Evolutionary conservation across 2,888 invertebrate species (phyloP), one percentile per base, ranked within the genome.

Genomic region (Caenorhabditis sinica): DNA sequence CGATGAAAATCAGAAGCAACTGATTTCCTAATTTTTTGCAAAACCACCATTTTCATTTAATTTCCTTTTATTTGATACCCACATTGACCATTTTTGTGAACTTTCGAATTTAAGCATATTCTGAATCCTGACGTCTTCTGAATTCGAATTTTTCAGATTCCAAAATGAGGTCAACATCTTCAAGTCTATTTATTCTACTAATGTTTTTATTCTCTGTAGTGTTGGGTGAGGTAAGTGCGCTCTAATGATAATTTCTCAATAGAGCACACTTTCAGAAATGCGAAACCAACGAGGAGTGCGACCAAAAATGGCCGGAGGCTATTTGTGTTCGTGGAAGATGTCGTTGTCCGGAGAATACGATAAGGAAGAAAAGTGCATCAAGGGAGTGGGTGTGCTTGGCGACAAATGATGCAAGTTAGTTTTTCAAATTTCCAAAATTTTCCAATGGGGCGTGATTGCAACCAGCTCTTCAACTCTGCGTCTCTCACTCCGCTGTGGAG

Each of bases 331-430:
- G 87, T 36, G 58, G 71, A 33, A 83, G 88, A 40, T 89, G 89
- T 82, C 86, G 87, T 28, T 89, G 89, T 82, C 87, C 88, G 8
- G 74, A 80, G 33, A 85, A 89, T 60, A 87, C 89, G 17, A 85
- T 88, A 23, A 63, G 86, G 15, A 87, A 87, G 61, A 85, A 85
- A 56, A 86, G 86, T 65, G 45, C 84, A 13, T 81, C 84, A 1
- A 58, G 87, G 20, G 89, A 83, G 53, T 90, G 86, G 77, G 86
- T 90, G 40, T 90, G 90, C 75, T 75, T 90, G 0, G 66, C 89
- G 0, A 79, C 88, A 0, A 80, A 83, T 56, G 90, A 90, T 81
- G 88, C 89, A 36, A 86, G 90, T 90, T 28, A 77, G 82, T 65
- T 15, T 25, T 56, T 28, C 23, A 20, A 33, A 3, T 43, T 72